A percentile compares a stretch with the other conserved stretches of the same genome.
Evolutionary conservation across 2,888 invertebrate genomes (phyloP).

Genomic region (Globia sparganii): DNA sequence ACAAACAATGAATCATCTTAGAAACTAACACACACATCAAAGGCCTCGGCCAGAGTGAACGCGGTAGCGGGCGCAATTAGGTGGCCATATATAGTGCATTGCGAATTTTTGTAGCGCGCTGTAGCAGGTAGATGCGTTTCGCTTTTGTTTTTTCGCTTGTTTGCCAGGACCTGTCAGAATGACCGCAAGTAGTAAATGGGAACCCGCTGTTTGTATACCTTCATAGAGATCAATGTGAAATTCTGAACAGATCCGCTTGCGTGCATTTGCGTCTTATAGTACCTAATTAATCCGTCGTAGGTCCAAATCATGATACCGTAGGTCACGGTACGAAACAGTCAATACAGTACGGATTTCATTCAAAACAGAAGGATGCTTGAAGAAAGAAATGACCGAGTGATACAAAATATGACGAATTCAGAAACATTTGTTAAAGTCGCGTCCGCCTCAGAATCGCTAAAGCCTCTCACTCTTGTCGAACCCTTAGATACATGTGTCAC

Average conservation of each 20-base stretch:
- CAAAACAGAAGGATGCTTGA: background rate
- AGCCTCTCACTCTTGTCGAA: background rate
- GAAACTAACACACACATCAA: slow-evolving; percentile 7
- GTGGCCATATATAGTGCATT: no score
- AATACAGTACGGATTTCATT: background rate
- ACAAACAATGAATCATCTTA: slow-evolving; percentile 46
- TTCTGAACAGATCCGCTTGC: background rate
- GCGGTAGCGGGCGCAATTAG: background rate
- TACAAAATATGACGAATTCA: background rate
- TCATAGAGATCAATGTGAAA: no score
- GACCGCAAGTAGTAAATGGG: background rate
- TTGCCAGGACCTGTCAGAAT: background rate
- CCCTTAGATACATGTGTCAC: background rate
- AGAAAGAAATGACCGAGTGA: background rate
- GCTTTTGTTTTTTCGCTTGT: background rate
- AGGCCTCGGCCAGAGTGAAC: background rate
- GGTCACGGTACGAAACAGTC: background rate
- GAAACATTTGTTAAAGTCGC: background rate
- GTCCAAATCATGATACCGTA: background rate
- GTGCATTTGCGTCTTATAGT: background rate
- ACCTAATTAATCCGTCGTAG: background rate
- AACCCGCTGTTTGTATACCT: background rate
- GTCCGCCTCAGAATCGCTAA: background rate
- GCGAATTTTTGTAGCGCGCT: background rate
- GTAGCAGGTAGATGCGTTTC: no score